Conservation (phyloP, 2,888 invertebrate genomes). For the Ypsolopha sequella region DNA sequence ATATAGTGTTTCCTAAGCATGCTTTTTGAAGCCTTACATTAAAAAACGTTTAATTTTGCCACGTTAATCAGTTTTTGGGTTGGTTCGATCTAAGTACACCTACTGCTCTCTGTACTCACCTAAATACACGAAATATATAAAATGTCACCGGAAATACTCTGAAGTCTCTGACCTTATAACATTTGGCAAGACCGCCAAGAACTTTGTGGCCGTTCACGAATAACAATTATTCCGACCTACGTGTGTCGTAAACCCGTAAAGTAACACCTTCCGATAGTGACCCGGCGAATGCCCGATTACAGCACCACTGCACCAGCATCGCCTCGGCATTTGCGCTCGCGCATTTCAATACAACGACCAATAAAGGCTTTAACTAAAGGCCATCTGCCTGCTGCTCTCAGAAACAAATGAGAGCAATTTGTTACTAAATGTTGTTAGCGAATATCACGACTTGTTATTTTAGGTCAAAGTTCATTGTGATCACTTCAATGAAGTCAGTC, state of each 20-base stretch:
- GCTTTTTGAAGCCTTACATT: neutral
- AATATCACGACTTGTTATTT: conserved; percentile 1
- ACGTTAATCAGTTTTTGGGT: too few relatives aligned
- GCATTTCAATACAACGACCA: neutral
- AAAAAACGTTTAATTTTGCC: too few relatives aligned
- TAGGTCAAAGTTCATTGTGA: neutral
- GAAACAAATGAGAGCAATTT: neutral
- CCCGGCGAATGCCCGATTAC: neutral
- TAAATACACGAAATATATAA: too few relatives aligned
- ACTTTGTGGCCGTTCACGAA: neutral
- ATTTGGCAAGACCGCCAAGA: too few relatives aligned
- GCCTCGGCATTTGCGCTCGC: neutral
- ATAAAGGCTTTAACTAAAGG: neutral
- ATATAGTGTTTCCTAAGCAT: neutral
- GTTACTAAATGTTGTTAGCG: conserved; percentile 1
- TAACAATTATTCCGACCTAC: too few relatives aligned
- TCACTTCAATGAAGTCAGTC: too few relatives aligned
- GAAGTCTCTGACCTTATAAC: too few relatives aligned
- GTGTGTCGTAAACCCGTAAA: neutral
- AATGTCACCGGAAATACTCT: too few relatives aligned
- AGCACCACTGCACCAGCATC: neutral
- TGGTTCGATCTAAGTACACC: too few relatives aligned
- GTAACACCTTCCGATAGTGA: neutral
- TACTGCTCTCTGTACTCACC: too few relatives aligned
- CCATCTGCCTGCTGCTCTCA: neutral